phyloP scores from a whole-genome alignment of 1,140 invertebrate species.

The Temnothorax curvispinosus region DNA sequence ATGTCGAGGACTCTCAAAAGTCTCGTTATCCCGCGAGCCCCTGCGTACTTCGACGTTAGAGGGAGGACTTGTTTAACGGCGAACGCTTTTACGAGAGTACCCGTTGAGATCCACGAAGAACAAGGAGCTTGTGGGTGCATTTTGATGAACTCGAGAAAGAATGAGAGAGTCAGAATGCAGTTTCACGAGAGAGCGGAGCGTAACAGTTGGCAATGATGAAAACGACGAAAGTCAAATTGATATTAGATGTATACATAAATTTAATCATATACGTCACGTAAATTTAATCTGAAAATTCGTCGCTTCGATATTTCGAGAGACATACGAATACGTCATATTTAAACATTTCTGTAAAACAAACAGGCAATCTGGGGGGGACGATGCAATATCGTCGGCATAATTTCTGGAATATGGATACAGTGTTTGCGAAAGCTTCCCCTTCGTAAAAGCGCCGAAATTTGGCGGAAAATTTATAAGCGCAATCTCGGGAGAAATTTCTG shows the following conservation, averaged over 20 bases:
- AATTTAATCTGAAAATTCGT: not conserved
- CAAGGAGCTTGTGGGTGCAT: conserved; percentile 7
- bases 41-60: conserved; percentile 10
- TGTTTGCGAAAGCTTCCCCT: conserved; percentile 34
- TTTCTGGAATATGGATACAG: conserved; percentile 18
- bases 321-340: too few species aligned
- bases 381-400: conserved; percentile 25
- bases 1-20: conserved; percentile 46
- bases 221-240: not conserved
- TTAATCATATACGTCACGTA: not conserved
- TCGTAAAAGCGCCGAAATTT: conserved; percentile 39
- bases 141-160: conserved; percentile 11
- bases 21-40: conserved; percentile 30
- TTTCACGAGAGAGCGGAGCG: not conserved
- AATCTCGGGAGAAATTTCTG: conserved; percentile 59
- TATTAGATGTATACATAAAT: not conserved
- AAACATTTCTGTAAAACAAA: not conserved
- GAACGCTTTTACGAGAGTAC: conserved; percentile 33
- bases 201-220: not conserved
- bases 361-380: not conserved
- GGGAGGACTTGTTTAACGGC: conserved; percentile 15
- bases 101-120: not conserved
- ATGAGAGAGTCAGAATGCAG: not conserved
- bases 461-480: conserved; percentile 53
- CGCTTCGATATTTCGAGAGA: not conserved